Percentiles rank a stretch among this genome's conserved stretches.
Evolutionary conservation across 2,113 vertebrate species (phyloP).

Genomic region (Melanerpes aurifrons): DNA sequence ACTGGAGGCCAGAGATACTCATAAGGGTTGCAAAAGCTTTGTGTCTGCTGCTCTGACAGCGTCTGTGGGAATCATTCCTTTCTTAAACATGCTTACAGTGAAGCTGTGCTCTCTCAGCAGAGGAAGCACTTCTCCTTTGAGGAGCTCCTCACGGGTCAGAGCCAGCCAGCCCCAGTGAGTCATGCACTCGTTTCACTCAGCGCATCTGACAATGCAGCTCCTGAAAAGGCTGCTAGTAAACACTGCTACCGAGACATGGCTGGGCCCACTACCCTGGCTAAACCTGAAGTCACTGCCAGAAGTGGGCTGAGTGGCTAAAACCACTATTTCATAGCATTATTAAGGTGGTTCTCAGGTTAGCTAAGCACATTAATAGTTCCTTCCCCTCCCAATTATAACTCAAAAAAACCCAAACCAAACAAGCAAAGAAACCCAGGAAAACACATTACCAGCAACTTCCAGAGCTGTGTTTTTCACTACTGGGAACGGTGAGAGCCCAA

Average conservation of each 20-base stretch:
- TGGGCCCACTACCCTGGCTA: background rate
- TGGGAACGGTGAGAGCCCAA: slow-evolving; percentile 44
- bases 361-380: background rate
- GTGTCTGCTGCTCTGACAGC: background rate
- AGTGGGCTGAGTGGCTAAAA: background rate
- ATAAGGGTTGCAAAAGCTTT: slow-evolving; percentile 18
- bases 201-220: background rate
- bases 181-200: background rate
- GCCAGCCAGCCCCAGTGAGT: slow-evolving; percentile 16
- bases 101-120: background rate
- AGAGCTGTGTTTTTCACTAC: slow-evolving; percentile 2
- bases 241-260: background rate
- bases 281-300: background rate
- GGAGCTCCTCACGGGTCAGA: slow-evolving; percentile 26
- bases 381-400: background rate
- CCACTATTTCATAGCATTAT: background rate
- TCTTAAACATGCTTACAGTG: background rate
- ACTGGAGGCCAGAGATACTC: background rate
- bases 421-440: background rate
- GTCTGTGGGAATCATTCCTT: background rate
- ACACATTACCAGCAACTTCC: background rate
- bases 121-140: background rate
- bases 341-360: background rate
- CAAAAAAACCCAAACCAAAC: background rate
- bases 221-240: slow-evolving; percentile 16